Evolutionary conservation across 2,888 invertebrate species (phyloP).

Genomic region (Spilosoma lubricipeda): DNA sequence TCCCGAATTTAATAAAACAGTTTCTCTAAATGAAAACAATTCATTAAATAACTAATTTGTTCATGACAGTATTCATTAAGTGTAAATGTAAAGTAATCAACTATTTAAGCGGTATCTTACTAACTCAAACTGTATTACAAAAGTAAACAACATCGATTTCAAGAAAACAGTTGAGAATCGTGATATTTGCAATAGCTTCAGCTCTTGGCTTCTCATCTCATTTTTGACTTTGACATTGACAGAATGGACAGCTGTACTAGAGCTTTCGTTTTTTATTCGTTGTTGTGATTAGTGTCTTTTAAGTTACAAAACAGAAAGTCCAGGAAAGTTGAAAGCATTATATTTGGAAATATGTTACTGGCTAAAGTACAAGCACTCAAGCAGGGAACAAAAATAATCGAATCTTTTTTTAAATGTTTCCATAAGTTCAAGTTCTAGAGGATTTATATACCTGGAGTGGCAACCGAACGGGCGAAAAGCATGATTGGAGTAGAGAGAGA

Average conservation of each 20-base stretch:
- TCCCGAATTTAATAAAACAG: slow-evolving; percentile 39
- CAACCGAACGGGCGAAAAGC: too few relatives aligned
- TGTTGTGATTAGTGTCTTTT: background rate
- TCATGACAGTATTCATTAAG: background rate
- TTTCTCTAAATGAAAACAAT: slow-evolving; percentile 25
- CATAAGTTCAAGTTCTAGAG: too few relatives aligned
- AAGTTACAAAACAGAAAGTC: background rate
- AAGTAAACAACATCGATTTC: background rate
- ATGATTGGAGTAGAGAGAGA: too few relatives aligned
- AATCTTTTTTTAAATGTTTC: too few relatives aligned
- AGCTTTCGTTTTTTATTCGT: background rate
- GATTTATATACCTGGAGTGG: too few relatives aligned
- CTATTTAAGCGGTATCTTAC: background rate
- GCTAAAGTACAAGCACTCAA: too few relatives aligned
- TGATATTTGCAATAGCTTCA: too few relatives aligned
- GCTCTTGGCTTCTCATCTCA: too few relatives aligned
- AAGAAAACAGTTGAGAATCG: background rate
- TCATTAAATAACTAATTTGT: background rate
- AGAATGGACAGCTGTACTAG: background rate
- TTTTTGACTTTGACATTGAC: too few relatives aligned
- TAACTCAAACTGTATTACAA: background rate
- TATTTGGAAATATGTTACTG: background rate
- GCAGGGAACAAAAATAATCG: too few relatives aligned
- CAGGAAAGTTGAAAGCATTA: background rate
- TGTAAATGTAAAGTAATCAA: slow-evolving; percentile 20